phyloP scores from a whole-genome alignment of 2,797 vertebrate species.

The Premnoplex brunnescens region DNA sequence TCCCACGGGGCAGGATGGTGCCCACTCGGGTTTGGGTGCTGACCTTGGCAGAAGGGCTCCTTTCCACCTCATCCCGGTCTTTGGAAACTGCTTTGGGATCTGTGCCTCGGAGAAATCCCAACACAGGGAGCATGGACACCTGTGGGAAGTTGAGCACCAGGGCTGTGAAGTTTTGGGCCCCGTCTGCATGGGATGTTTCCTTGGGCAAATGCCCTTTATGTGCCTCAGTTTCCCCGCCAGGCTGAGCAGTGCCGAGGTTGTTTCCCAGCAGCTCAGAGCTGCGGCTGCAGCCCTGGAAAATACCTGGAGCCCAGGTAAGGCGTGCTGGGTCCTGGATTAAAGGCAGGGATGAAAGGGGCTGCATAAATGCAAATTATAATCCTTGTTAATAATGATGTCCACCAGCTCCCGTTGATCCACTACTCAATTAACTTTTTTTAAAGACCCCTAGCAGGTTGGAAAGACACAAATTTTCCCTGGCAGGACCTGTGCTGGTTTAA shows the following conservation, averaged over 20 bases:
- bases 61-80: background rate
- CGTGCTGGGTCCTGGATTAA: background rate
- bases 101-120: background rate
- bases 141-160: background rate
- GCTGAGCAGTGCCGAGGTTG: accelerated
- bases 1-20: background rate
- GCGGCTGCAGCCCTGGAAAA: background rate
- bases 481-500: slow-evolving; percentile 59
- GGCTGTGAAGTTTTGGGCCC: background rate
- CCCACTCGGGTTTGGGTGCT: background rate
- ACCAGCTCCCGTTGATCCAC: slow-evolving; percentile 28
- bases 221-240: background rate
- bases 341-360: slow-evolving; percentile 16
- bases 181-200: accelerated
- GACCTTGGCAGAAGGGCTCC: too few species aligned
- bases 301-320: accelerated
- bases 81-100: background rate
- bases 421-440: slow-evolving; percentile 63
- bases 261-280: background rate
- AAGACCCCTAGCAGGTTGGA: slow-evolving; percentile 32
- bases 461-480: slow-evolving; percentile 48
- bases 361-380: slow-evolving; percentile 20
- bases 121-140: accelerated
- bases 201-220: background rate
- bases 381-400: slow-evolving; percentile 38